Base-by-base conservation (phyloP, 2,888 invertebrate species). In the Athalia cordata region DNA sequence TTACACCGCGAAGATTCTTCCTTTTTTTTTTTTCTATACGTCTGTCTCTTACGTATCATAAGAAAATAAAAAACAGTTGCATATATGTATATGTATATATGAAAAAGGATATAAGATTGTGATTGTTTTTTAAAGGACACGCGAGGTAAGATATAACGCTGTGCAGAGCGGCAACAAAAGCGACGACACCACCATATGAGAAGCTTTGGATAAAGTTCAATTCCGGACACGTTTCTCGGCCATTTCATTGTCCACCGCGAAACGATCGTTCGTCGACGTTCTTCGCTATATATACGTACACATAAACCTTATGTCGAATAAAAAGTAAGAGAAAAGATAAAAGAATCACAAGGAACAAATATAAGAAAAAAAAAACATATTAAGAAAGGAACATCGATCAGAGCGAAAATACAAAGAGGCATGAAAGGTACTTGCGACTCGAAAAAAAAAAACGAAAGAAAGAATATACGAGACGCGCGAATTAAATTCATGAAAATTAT, bases 231-330 rank as follows among this genome's bases (percentile, higher is more conserved):
- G 75, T 75, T 62, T 75, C 62, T 8, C 50, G 7, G 62, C 75
- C 62, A 75, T 75, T 75, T 75, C 75, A 75, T 75, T 75, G 75
- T 75, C 75, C 29, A 29, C 29, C 75, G 49, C 29, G 15, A 59
- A 72, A 13, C 72, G 72, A 72, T 62, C 15, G 5, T 45, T 57
- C 59, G 47, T 57, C 49, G n/a, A n/a, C n/a, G 57, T 45, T 64
- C 62, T 64, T 50, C 29, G 29, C 29, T 2, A 29, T 29, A 29
- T 2, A 29, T 29, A 29, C 29, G 29, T 29, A 29, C 29, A 29
- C 29, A 29, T 29, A 29, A 29, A 29, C 29, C 29, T 29, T 29
- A n/a, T n/a, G 75, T 64, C 50, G 64, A 64, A 75, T 64, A 50
- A 75, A 75, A 75, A 61, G 75, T 4, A 61, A 13, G 47, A 72